Base-by-base conservation (phyloP, 2,113 vertebrate genomes). In the Synodontis membranacea region DNA sequence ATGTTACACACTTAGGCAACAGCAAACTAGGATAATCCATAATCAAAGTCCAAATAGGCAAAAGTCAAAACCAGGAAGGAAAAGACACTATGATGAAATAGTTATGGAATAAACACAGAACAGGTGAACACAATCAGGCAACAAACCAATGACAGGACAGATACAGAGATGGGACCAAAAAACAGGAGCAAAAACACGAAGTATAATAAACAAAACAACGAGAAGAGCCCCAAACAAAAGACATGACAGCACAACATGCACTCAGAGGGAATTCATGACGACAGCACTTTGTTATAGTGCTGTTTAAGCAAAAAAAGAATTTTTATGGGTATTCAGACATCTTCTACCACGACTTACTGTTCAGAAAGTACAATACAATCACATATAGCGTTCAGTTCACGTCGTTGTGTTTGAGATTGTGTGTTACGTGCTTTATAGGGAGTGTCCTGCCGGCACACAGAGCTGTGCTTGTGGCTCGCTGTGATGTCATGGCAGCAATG, bases 401-500 rank as follows among this genome's bases (percentile, higher is more conserved):
- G 46, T 19, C 23, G 39, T 14, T 58, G 25, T 86, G 80, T 80
- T 3, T 83, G 52, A 80, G 44, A 66, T 46, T 86, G n/a, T 90
- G 72, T 91, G 72, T n/a, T 54, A 39, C 54, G 56, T 52, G 50
- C 54, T 14, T 86, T 88, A 5, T 76, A 99, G 98, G 97, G 89
- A 92, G 95, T 3, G 95, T 95, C 0, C 93, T 99, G 78, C 97
- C 97, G 39, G 98, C 98, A 56, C 98, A 99, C 92, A 94, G 96
- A 86, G 97, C 98, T 5, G 96, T 99, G 88, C 93, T 99, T 88
- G 96, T 97, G 82, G 97, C 97, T 5, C 97, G 97, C 74, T 99
- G 97, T 86, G 96, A 99, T 56, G 97, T 99, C 84, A 99, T 99
- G 98, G 97, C 98, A 1, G 97, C 97, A 90, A 98, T 99, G 98